Conservation (phyloP, 2,113 vertebrate genomes). For the Donacobius atricapilla region DNA sequence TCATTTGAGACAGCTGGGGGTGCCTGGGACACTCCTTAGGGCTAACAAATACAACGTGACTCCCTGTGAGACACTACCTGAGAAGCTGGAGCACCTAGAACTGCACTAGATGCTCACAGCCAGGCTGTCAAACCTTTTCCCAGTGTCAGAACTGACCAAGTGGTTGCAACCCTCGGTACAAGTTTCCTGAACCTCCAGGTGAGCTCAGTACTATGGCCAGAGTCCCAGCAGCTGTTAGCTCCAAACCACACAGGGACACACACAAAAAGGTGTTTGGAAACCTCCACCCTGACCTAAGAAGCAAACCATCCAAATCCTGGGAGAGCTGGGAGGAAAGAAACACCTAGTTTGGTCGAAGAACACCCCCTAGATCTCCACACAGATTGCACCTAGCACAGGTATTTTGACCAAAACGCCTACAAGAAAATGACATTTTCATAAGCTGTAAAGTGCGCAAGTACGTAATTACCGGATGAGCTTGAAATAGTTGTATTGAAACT, state of each 20-base stretch:
- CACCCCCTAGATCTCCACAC: background rate
- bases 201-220: background rate
- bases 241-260: background rate
- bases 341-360: fast-evolving
- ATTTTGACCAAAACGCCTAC: background rate
- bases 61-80: background rate
- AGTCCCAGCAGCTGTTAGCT: background rate
- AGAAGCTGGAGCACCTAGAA: background rate
- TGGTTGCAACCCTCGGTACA: background rate
- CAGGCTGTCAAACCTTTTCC: background rate
- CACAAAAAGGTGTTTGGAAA: background rate
- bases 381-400: background rate
- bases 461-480: background rate
- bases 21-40: background rate
- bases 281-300: background rate
- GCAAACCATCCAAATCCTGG: background rate
- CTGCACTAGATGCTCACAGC: background rate
- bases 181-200: background rate
- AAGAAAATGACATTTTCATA: background rate
- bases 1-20: background rate
- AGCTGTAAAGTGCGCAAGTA: background rate
- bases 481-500: background rate
- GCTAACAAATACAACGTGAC: background rate
- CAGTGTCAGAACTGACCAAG: background rate
- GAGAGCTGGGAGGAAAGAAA: background rate